These are phyloP conservation scores for Acanthosepion pharaonis DNA, from an alignment of 2,888 invertebrate species.

Conservation along the genomic window DNA sequence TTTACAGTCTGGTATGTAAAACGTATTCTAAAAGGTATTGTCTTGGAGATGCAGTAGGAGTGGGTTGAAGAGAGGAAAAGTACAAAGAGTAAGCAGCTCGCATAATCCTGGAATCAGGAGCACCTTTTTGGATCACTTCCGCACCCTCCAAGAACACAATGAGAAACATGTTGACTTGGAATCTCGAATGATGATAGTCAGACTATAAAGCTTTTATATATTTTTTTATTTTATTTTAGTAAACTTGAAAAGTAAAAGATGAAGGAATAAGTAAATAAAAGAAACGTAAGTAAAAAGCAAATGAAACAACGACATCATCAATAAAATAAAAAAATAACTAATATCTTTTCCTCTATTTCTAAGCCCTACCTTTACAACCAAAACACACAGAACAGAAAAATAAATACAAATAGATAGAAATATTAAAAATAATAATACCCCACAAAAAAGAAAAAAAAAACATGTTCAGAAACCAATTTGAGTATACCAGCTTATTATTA, in stretches of 20 bases:
- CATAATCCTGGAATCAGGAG: not conserved
- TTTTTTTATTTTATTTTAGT: not conserved
- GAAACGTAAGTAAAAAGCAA: not conserved
- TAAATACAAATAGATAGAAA: not conserved
- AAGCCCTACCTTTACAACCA: not conserved
- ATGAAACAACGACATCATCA: not conserved
- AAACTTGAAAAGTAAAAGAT: not conserved
- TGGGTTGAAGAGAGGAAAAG: not conserved
- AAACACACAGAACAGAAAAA: not conserved
- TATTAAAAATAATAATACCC: not conserved
- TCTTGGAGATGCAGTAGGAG: not conserved
- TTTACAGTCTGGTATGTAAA: too few relatives aligned
- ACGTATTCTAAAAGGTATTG: not conserved
- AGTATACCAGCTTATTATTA: slow-evolving; percentile 15
- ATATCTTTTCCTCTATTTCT: not conserved
- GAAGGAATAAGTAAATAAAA: not conserved
- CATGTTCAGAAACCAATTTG: not conserved
- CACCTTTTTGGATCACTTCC: not conserved
- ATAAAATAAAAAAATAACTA: not conserved
- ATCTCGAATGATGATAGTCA: not conserved
- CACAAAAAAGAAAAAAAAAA: not conserved
- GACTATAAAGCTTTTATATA: not conserved
- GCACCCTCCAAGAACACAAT: not conserved
- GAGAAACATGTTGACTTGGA: not conserved
- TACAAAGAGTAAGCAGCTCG: not conserved